phyloP scores from a whole-genome alignment of 1,140 invertebrate genomes.

The Sipha flava region DNA sequence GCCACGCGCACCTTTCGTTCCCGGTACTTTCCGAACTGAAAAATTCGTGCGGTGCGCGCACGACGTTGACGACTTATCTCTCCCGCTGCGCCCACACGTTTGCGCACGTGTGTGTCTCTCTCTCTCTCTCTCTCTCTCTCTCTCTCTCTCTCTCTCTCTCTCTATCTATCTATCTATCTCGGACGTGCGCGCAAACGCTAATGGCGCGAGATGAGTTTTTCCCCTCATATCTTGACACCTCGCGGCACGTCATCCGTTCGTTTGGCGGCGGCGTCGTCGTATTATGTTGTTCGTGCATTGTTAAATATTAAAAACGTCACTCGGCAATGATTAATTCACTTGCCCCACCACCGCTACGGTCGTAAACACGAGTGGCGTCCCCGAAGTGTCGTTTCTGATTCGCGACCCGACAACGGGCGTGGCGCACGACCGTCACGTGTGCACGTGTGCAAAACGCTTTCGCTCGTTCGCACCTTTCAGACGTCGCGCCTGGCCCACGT shows the following conservation, averaged over 20 bases:
- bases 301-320: conserved; percentile 26
- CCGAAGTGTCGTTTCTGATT: neutral
- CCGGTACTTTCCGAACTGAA: neutral
- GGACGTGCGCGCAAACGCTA: neutral
- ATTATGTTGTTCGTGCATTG: neutral
- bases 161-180: too few relatives aligned
- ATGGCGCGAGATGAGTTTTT: conserved; percentile 7
- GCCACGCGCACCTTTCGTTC: neutral
- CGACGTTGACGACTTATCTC: neutral
- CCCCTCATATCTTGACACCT: neutral
- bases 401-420: too few relatives aligned
- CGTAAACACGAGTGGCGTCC: neutral
- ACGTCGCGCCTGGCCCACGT: too few relatives aligned
- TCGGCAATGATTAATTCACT: conserved; percentile 18
- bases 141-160: too few relatives aligned
- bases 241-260: neutral
- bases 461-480: too few relatives aligned
- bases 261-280: neutral
- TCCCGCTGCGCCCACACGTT: neutral
- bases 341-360: neutral
- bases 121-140: too few relatives aligned
- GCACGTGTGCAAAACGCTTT: too few relatives aligned
- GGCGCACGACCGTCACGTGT: too few relatives aligned
- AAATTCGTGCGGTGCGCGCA: neutral
- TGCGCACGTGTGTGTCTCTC: neutral